A percentile compares a stretch with the other conserved stretches of the same genome.
Conservation (phyloP, 2,888 invertebrate genomes). For the Dryobotodes eremita region DNA sequence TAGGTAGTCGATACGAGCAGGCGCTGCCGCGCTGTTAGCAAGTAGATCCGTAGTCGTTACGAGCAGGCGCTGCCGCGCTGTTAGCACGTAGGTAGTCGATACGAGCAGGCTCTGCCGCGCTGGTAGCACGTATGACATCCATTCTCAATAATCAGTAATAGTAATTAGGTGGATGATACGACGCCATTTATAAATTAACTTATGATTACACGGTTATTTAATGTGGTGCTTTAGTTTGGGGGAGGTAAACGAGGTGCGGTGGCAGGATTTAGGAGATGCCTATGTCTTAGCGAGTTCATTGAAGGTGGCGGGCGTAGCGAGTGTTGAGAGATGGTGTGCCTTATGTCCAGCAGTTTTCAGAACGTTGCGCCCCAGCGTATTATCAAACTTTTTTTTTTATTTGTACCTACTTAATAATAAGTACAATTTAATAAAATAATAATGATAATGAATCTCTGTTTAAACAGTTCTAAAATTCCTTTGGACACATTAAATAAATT, state of each 20-base stretch:
- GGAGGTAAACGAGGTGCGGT: too few species aligned
- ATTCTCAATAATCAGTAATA: constrained; percentile 45
- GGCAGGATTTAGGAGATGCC: neutral
- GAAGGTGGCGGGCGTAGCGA: neutral
- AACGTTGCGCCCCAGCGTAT: neutral
- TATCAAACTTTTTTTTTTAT: neutral
- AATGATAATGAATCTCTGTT: neutral
- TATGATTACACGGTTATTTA: neutral
- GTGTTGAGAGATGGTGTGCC: neutral
- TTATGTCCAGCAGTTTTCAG: neutral
- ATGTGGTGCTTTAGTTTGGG: neutral
- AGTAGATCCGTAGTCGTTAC: constrained; percentile 15
- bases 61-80: too few species aligned
- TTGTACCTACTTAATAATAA: neutral
- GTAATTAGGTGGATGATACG: constrained; percentile 35
- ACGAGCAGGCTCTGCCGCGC: neutral
- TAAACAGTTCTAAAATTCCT: constrained; percentile 26
- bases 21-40: constrained; percentile 4
- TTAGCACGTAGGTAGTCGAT: neutral
- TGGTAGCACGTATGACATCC: constrained; percentile 38
- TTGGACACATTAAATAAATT: constrained; percentile 20
- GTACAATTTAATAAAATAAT: neutral
- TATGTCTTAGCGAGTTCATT: too few species aligned
- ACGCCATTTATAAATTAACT: constrained; percentile 19
- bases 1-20: neutral